Evolutionary conservation across 2,797 vertebrate genomes (phyloP).

Genomic region (Alauda arvensis): DNA sequence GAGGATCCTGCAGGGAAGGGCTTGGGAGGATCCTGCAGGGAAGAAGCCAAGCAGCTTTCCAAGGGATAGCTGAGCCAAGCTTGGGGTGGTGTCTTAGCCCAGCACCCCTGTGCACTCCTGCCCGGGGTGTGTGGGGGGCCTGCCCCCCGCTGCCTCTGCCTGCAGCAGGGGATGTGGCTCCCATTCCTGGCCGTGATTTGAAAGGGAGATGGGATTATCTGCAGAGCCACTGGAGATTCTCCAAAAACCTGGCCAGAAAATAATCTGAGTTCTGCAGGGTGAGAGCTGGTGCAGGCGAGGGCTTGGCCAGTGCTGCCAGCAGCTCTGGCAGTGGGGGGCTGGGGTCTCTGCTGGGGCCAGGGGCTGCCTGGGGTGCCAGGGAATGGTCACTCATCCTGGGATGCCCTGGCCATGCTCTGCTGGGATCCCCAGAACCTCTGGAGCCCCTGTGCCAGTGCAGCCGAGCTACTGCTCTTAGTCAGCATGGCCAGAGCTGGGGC

Average conservation of each 20-base stretch:
- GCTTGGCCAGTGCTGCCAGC: background rate
- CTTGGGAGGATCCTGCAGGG: background rate
- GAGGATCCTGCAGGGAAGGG: background rate
- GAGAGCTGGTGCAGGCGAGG: rapidly evolving
- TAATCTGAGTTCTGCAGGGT: background rate
- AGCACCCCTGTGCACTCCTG: background rate
- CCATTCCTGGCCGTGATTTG: rapidly evolving
- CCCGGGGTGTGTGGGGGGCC: rapidly evolving
- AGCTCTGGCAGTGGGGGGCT: background rate
- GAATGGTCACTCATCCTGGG: rapidly evolving
- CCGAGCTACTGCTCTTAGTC: rapidly evolving
- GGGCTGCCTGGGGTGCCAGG: rapidly evolving
- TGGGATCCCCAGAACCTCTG: background rate
- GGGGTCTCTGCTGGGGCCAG: rapidly evolving
- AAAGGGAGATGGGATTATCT: background rate
- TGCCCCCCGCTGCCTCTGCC: rapidly evolving
- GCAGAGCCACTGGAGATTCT: background rate
- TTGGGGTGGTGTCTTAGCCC: background rate
- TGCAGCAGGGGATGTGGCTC: background rate
- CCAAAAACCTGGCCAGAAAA: background rate
- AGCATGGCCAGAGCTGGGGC: background rate
- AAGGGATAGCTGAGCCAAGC: background rate
- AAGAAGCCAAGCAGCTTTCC: background rate
- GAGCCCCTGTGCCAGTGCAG: rapidly evolving
- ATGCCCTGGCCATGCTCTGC: background rate